Evolutionary conservation across 2,113 vertebrate genomes (phyloP), one percentile per base, ranked within the genome.

Genomic region (Cisticola juncidis): DNA sequence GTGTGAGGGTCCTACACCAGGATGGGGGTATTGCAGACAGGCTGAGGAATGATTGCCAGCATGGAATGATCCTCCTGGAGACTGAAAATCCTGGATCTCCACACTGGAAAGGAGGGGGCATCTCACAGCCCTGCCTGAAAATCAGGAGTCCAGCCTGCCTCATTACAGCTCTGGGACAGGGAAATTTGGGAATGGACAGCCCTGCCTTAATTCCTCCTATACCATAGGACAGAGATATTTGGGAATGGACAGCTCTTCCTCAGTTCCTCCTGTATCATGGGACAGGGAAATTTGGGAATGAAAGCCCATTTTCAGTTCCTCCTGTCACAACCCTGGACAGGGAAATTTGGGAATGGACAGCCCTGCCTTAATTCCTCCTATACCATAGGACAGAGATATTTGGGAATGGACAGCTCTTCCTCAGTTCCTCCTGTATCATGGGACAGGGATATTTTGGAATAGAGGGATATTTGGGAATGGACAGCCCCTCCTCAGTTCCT

Each of bases 1-100:
- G 6, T 25, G 23, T 0, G 1, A 70, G 38, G 53, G 33, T 22
- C 69, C 26, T 29, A 9, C 2, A 2, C 22, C 42, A 48, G 45
- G 82, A 9, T 54, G 2, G 12, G 38, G 35, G 26, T 11, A 5
- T 4, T 9, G 11, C 42, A 40, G 88, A 36, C 8, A 9, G 66
- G 31, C 45, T 6, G 77, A 54, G 1, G 23, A 70, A 25, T 2
- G 20, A 6, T 38, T 38, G 38, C 38, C 69, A 20, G 33, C 26
- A 3, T 0, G 31, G 31, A 10, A 0, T 42, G 14, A 8, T 14
- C 12, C 22, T 19, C 42, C 54, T 24, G 56, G 48, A 61, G 14
- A 19, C 21, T 35, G 15, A 21, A 36, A 47, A 13, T 5, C 54
- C 20, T 26, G 56, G 9, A 33, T 9, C 42, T 54, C 62, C 3